phyloP scores from a whole-genome alignment of 2,888 invertebrate genomes.

The Azorinus chamasolen region DNA sequence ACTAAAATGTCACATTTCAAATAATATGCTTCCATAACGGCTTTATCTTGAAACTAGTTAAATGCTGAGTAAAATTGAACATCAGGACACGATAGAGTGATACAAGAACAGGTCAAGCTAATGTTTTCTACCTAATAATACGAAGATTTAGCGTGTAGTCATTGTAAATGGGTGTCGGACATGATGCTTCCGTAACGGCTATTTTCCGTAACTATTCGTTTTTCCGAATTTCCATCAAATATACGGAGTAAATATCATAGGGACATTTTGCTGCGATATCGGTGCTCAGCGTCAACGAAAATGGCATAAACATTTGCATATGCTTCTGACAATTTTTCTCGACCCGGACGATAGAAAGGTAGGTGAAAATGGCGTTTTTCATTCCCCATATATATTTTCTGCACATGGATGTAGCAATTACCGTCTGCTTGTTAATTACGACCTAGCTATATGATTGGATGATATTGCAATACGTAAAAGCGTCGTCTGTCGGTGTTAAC shows the following conservation, averaged over 20 bases:
- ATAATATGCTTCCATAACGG: neutral
- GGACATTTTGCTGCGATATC: neutral
- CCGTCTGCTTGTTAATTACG: no score
- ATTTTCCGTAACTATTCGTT: no score
- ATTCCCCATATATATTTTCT: neutral
- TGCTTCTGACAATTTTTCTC: neutral
- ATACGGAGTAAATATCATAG: neutral
- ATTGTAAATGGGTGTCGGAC: neutral
- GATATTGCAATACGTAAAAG: neutral
- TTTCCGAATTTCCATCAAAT: neutral
- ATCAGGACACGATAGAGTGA: neutral
- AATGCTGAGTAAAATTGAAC: neutral
- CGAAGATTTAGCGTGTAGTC: neutral
- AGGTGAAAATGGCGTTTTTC: neutral
- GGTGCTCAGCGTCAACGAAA: neutral
- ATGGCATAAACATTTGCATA: neutral
- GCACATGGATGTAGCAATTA: no score
- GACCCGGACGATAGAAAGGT: neutral
- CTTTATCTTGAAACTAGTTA: neutral
- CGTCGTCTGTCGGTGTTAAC: slow-evolving; percentile 1
- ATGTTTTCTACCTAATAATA: neutral
- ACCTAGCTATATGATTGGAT: no score
- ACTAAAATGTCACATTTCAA: neutral
- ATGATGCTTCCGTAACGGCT: neutral
- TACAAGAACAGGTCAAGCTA: neutral